A percentile compares a stretch with the other conserved stretches of the same genome.
phyloP scores from a whole-genome alignment of 2,113 vertebrate species.

The Nannospalax galili region DNA sequence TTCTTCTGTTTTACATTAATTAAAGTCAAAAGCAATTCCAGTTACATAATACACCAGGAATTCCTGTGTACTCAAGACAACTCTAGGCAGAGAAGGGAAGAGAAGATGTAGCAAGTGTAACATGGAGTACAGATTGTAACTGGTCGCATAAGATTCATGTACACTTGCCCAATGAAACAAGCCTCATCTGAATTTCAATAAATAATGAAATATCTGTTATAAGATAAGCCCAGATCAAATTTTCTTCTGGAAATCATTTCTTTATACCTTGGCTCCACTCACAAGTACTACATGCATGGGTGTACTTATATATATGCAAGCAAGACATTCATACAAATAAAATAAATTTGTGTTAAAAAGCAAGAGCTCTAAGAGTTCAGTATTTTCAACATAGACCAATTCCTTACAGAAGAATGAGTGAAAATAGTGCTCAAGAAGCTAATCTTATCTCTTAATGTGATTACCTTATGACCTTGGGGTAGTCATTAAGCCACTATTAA shows the following conservation, averaged over 20 bases:
- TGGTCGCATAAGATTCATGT: background rate
- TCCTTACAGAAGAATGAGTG: no score
- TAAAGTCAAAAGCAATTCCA: slow-evolving; percentile 56
- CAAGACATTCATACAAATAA: no score
- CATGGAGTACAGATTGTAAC: background rate
- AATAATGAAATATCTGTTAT: background rate
- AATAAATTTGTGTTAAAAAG: no score
- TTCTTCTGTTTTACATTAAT: background rate
- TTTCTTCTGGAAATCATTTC: slow-evolving; percentile 38
- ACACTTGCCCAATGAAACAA: slow-evolving; percentile 23
- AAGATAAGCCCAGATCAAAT: background rate
- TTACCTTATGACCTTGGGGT: background rate
- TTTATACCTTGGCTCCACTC: background rate
- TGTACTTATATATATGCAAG: no score
- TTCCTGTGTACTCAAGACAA: slow-evolving; percentile 51
- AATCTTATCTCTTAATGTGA: no score
- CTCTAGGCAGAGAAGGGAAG: background rate
- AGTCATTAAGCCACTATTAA: slow-evolving; percentile 23
- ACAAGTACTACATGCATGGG: no score
- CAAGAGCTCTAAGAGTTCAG: no score
- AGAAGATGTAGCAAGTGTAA: background rate
- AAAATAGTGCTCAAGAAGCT: no score
- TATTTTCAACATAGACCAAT: no score
- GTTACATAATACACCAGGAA: background rate
- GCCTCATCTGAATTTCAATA: background rate